Conservation (phyloP, 2,797 vertebrate genomes). For the Streptopelia turtur region DNA sequence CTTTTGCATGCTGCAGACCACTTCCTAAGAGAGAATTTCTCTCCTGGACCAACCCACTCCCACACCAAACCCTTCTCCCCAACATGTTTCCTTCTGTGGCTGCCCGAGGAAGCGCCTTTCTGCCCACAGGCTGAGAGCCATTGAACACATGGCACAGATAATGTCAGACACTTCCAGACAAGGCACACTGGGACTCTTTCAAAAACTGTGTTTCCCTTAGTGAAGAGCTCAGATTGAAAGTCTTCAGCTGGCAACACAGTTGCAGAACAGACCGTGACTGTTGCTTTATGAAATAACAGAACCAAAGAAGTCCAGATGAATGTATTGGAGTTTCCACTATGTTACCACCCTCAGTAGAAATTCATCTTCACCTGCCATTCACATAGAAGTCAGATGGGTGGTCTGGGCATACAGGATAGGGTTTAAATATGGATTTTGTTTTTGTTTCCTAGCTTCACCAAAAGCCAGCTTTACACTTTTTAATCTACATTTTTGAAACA, state of each 20-base stretch:
- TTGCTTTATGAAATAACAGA: conserved; percentile 26
- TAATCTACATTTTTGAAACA: background rate
- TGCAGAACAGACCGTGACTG: conserved; percentile 10
- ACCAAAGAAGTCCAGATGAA: background rate
- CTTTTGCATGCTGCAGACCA: conserved; percentile 36
- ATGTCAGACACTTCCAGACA: conserved; percentile 34
- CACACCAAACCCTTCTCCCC: conserved; percentile 50
- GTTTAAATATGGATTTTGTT: background rate
- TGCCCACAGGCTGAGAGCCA: conserved; percentile 54
- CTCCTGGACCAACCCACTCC: conserved; percentile 19
- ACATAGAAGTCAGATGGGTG: background rate
- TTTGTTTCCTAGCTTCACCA: background rate
- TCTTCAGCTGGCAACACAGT: background rate
- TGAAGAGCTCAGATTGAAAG: conserved; percentile 45
- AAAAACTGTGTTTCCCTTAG: background rate
- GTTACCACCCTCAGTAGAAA: background rate
- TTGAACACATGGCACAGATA: conserved; percentile 39
- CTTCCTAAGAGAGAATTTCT: conserved; percentile 61
- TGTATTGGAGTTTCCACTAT: conserved; percentile 13
- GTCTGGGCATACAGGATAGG: background rate
- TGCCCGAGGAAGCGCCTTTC: conserved; percentile 52
- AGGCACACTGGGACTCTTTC: conserved; percentile 31
- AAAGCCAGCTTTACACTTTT: background rate
- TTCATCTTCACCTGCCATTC: background rate
- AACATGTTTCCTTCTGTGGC: conserved; percentile 51